Base-by-base conservation (phyloP, 2,797 vertebrate genomes). In the Smutsia gigantea region DNA sequence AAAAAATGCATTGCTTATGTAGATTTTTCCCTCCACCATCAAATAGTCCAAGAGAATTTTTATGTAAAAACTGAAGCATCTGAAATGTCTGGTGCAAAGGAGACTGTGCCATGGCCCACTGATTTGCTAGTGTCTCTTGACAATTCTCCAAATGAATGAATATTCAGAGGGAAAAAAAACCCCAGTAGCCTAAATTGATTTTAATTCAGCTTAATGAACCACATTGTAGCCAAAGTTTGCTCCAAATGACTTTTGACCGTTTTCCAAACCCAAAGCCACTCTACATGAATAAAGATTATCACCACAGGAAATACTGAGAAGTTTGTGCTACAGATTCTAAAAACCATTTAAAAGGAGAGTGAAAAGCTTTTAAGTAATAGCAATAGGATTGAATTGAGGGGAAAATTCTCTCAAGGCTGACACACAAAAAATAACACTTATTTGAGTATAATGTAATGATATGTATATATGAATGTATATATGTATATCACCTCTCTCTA, bases 81-180 rank as follows among this genome's bases (percentile, higher is more conserved):
- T 42, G 75, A 74, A 51, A 85, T 68, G 93, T 42, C 57, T 25
- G 46, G 5, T 37, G 46, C 13, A 55, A 66, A 46, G 46, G 31
- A 46, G 51, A 23, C 23, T 84, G 37, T 29, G 57, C 21, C 4
- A 3, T 25, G 10, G 5, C 27, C 64, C 68, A 79, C 61, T 78
- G 61, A 96, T 94, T 94, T 42, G 21, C 68, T 94, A 82, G 83
- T 86, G 51, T 83, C 90, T 95, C 68, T 27, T 94, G 37, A 93
- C 46, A 94, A 42, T 95, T 91, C 85, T 88, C n/a, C 68, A 85
- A 78, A 55, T 34, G 34, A 88, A 29, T 72, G 15, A 68, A 49
- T 69, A 79, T 61, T 78, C 37, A 34, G n/a, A 64, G 46, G 7
- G 19, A 34, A 39, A 63, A 10, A n/a, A 46, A 63, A 23, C 61